These are phyloP conservation scores for Microtus pennsylvanicus DNA, from an alignment of 2,113 vertebrate genomes.

Conservation along the genomic window DNA sequence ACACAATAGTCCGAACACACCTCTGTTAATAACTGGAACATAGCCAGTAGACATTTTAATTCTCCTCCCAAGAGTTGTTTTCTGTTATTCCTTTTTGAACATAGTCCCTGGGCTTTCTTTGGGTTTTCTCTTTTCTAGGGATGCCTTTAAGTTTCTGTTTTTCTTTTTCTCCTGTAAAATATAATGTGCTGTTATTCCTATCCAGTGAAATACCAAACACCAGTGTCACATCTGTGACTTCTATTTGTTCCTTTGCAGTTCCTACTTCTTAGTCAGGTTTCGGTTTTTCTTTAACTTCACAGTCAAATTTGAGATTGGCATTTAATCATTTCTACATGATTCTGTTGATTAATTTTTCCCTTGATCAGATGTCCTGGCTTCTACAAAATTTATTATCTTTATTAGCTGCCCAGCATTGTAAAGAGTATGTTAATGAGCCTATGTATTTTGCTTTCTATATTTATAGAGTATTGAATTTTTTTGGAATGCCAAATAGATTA, in stretches of 20 bases:
- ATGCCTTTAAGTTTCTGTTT: not conserved
- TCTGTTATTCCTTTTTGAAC: not conserved
- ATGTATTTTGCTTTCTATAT: not conserved
- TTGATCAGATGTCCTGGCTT: not conserved
- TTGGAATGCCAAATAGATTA: not conserved
- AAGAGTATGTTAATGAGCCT: not conserved
- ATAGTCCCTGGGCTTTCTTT: accelerated
- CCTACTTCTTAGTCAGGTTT: not conserved
- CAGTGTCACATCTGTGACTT: not conserved
- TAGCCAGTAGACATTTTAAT: constrained; percentile 9
- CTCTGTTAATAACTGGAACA: not conserved
- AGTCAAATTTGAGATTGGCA: not conserved
- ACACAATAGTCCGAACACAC: not conserved
- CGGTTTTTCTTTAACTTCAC: not conserved
- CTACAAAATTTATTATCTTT: not conserved
- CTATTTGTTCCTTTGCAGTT: not conserved
- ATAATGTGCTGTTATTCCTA: not conserved
- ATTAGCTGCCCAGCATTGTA: not conserved
- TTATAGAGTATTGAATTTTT: constrained; percentile 13
- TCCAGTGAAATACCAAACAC: not conserved
- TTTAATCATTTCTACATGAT: constrained; percentile 18
- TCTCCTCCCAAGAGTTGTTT: not conserved
- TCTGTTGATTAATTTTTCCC: not conserved
- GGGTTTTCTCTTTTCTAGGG: not conserved
- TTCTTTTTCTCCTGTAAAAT: constrained; percentile 3